Evolutionary conservation across 2,797 vertebrate genomes (phyloP).

Genomic region (Lithobates pipiens): DNA sequence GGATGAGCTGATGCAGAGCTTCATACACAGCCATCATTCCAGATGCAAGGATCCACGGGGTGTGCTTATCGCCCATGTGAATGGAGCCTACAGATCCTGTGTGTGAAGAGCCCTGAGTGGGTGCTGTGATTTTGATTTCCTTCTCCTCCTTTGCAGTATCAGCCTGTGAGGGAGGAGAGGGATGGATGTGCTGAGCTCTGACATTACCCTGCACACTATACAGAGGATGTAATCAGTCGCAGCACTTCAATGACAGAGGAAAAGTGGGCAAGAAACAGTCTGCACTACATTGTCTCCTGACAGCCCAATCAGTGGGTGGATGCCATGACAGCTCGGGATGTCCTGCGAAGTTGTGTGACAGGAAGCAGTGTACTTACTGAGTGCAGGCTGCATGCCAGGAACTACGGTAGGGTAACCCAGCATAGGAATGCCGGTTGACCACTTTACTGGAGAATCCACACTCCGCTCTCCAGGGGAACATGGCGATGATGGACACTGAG

Average conservation of each 20-base stretch:
- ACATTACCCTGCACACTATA: too few relatives aligned
- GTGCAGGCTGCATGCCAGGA: constrained; percentile 45
- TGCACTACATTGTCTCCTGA: too few relatives aligned
- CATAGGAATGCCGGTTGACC: constrained; percentile 41
- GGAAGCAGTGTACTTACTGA: constrained; percentile 36
- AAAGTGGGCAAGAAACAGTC: constrained; percentile 10
- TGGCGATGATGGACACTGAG: constrained; percentile 88
- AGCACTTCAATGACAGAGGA: neutral
- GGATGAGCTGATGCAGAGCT: too few relatives aligned
- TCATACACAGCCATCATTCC: too few relatives aligned
- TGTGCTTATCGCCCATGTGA: too few relatives aligned
- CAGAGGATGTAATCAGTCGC: neutral
- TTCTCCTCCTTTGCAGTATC: too few relatives aligned
- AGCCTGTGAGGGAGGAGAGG: neutral
- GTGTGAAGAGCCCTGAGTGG: too few relatives aligned
- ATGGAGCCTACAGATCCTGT: too few relatives aligned
- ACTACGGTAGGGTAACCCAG: constrained; percentile 35
- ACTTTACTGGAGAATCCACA: constrained; percentile 26
- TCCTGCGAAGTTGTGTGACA: constrained; percentile 44
- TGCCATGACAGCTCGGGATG: constrained; percentile 21
- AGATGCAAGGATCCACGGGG: too few relatives aligned
- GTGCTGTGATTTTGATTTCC: too few relatives aligned
- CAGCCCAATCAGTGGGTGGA: constrained; percentile 5
- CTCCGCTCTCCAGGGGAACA: constrained; percentile 65
- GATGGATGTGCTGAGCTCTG: neutral